phyloP scores from a whole-genome alignment of 2,888 invertebrate species.

The Anticlea derivata region DNA sequence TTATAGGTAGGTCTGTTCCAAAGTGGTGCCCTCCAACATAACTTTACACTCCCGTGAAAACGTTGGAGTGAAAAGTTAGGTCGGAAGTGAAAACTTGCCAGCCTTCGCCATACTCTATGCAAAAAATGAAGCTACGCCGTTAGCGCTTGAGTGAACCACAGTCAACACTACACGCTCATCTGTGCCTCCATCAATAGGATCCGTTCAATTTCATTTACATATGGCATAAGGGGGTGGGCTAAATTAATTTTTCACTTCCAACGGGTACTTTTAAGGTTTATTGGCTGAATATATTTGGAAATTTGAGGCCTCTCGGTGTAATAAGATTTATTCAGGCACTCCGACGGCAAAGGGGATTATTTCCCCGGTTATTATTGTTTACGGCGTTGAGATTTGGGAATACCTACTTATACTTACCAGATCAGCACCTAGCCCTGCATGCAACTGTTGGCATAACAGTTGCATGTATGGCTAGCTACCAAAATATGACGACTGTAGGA shows the following conservation, averaged over 20 bases:
- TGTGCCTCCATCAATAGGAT: slow-evolving; percentile 31
- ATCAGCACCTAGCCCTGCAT: too few species aligned
- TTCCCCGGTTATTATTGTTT: not conserved
- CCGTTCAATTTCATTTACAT: slow-evolving; percentile 66
- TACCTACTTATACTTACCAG: too few species aligned
- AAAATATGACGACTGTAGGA: too few species aligned
- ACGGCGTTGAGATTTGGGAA: not conserved
- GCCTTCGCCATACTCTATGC: too few species aligned
- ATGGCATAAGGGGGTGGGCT: slow-evolving; percentile 56
- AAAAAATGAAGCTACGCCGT: too few species aligned
- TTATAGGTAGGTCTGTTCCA: too few species aligned
- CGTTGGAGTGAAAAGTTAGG: too few species aligned
- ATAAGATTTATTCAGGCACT: slow-evolving; percentile 26
- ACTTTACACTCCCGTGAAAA: too few species aligned
- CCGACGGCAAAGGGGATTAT: slow-evolving; percentile 9
- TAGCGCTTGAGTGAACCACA: not conserved
- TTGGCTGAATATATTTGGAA: slow-evolving; percentile 42
- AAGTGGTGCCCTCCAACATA: too few species aligned
- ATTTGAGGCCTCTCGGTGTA: slow-evolving; percentile 27
- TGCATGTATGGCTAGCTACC: too few species aligned
- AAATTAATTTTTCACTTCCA: slow-evolving; percentile 61
- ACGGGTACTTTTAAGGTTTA: slow-evolving; percentile 52
- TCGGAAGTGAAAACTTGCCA: too few species aligned
- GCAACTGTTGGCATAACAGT: too few species aligned
- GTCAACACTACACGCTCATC: not conserved